phyloP scores from a whole-genome alignment of 2,113 vertebrate genomes.

The Acrocephalus arundinaceus region DNA sequence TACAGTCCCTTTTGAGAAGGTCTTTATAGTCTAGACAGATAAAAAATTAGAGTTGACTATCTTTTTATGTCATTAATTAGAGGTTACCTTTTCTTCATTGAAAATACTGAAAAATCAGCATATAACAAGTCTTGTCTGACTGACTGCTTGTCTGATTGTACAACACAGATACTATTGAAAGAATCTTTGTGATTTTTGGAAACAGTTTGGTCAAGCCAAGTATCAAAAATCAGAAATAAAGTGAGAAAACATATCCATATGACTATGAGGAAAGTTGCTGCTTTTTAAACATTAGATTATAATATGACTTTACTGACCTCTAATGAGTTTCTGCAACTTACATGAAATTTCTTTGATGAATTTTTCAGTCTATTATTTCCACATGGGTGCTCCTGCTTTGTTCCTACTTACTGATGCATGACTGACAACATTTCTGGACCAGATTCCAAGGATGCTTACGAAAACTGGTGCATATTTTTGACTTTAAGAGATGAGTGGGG shows the following conservation, averaged over 20 bases:
- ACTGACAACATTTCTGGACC: not conserved
- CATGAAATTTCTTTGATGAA: not conserved
- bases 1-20: not conserved
- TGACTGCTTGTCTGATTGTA: not conserved
- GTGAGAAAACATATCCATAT: not conserved
- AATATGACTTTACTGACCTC: not conserved
- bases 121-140: not conserved
- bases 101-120: not conserved
- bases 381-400: not conserved
- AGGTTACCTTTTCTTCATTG: not conserved
- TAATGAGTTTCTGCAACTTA: not conserved
- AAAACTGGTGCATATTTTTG: not conserved
- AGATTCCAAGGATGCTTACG: not conserved
- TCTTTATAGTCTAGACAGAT: not conserved
- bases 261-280: not conserved
- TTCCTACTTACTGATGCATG: not conserved
- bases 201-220: not conserved
- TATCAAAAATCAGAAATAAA: not conserved
- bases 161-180: not conserved
- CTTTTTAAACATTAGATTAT: not conserved
- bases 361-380: constrained; percentile 18
- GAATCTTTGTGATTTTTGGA: not conserved
- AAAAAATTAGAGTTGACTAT: not conserved
- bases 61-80: not conserved
- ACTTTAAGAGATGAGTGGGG: not conserved